Base-by-base conservation (phyloP, 2,797 vertebrate genomes). In the Coregonus sp. region DNA sequence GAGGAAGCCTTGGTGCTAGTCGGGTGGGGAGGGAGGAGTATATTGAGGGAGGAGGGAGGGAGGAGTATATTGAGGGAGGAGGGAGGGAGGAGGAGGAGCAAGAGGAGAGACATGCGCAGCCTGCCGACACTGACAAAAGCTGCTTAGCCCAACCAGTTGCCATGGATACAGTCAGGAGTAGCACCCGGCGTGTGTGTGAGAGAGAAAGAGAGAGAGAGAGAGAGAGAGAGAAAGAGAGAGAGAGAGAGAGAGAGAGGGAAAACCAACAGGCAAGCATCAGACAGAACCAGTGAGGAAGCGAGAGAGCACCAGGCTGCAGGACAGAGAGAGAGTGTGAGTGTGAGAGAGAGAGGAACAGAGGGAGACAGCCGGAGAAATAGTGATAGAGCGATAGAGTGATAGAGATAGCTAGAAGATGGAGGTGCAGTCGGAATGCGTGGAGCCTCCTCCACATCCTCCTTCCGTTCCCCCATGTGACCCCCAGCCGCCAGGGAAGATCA, bases 401-500 rank as follows among this genome's bases (percentile, higher is more conserved):
- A 25, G 25, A 15, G 50, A 63, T 50, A 56, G 61, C 9, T 74
- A 91, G 93, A 94, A 91, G 90, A 98, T 99, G 97, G 98, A 99
- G 94, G 94, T 94, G 92, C 96, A 95, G 87, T 93, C 94, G 74
- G 96, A 97, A 80, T 93, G 90, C 81, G 92, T 92, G 79, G 97
- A 97, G 80, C 93, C 95, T 74, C 95, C 95, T 85, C 91, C 93
- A 80, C 96, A 95, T 85, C 93, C 95, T 74, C 95, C 95, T 84
- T 90, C 93, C 79, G 96, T 95, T 85, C 94, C 96, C 85, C 93
- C 95, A 75, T 95, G 96, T 90, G 97, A 97, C 91, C 96, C 96
- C 83, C 97, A 94, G 94, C 96, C 97, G 78, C 92, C 97, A 65
- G 97, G 97, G 84, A 98, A 94, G 95, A 97, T 99, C 88, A 99